These are phyloP conservation scores for Luehdorfia chinensis DNA, from an alignment of 1,140 invertebrate species.

Conservation along the genomic window DNA sequence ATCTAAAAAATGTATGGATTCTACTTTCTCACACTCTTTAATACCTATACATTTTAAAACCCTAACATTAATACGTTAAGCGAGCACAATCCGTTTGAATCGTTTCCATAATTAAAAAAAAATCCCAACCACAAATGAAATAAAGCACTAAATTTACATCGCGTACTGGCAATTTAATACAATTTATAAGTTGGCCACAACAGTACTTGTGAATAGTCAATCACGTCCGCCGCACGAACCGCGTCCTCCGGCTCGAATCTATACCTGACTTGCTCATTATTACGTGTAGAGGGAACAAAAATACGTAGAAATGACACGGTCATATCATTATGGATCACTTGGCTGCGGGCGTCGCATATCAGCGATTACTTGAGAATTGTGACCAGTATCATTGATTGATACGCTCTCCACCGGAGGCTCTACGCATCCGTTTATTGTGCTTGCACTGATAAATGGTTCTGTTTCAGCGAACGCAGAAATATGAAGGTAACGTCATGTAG, in stretches of 20 bases:
- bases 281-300: constrained; percentile 8
- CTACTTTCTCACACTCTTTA: too few species aligned
- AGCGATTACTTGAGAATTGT: neutral
- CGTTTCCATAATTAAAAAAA: neutral
- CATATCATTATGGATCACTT: neutral
- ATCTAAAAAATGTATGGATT: too few species aligned
- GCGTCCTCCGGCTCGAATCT: neutral
- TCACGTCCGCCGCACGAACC: constrained; percentile 5
- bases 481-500: constrained; percentile 14
- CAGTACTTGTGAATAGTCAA: constrained; percentile 12
- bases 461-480: too few species aligned
- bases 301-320: constrained; percentile 4
- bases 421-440: constrained; percentile 13
- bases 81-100: neutral
- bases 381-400: neutral
- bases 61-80: too few species aligned
- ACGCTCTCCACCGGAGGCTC: neutral
- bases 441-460: neutral
- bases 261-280: constrained; percentile 1
- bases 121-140: constrained; percentile 14
- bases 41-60: too few species aligned
- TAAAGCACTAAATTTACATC: neutral
- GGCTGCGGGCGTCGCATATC: neutral
- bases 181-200: constrained; percentile 17
- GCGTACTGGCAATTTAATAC: constrained; percentile 13